A percentile compares a stretch with the other conserved stretches of the same genome.
Conservation (phyloP, 2,888 invertebrate genomes). For the Incurvaria masculella region DNA sequence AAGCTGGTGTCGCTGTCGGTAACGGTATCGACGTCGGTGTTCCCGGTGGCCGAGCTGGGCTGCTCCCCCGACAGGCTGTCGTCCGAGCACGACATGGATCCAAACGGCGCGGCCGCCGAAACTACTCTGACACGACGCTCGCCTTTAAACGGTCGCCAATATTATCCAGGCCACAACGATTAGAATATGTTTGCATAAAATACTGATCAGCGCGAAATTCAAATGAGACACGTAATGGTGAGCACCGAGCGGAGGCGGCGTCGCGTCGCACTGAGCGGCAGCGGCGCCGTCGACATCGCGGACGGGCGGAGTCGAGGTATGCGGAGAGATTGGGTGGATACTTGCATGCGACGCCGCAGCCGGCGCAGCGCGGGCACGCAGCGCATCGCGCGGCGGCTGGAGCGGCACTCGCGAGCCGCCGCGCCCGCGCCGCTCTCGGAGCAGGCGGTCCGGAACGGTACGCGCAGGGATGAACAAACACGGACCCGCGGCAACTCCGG, state of each 20-base stretch:
- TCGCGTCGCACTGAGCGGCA: neutral
- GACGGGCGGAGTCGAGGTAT: neutral
- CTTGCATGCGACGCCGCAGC: conserved; percentile 46
- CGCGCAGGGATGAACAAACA: no score
- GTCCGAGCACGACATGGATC: neutral
- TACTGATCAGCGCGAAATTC: neutral
- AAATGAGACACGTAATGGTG: neutral
- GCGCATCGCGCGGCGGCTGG: neutral
- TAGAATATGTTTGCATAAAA: neutral
- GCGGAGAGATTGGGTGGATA: conserved; percentile 21
- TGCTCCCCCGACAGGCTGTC: neutral
- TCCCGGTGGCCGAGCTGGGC: neutral
- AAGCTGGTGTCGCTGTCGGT: neutral
- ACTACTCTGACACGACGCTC: neutral
- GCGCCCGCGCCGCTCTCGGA: neutral
- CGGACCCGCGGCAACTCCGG: no score
- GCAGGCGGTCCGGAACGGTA: neutral
- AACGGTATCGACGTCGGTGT: neutral
- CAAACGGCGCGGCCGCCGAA: neutral
- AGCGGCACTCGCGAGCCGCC: neutral
- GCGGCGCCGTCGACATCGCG: neutral
- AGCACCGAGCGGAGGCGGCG: no score
- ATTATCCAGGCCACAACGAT: neutral
- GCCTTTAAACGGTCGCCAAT: no score
- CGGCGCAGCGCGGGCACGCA: conserved; percentile 24